Evolutionary conservation across 2,888 invertebrate species (phyloP), one percentile per base, ranked within the genome.

Genomic region (Acleris laterana): DNA sequence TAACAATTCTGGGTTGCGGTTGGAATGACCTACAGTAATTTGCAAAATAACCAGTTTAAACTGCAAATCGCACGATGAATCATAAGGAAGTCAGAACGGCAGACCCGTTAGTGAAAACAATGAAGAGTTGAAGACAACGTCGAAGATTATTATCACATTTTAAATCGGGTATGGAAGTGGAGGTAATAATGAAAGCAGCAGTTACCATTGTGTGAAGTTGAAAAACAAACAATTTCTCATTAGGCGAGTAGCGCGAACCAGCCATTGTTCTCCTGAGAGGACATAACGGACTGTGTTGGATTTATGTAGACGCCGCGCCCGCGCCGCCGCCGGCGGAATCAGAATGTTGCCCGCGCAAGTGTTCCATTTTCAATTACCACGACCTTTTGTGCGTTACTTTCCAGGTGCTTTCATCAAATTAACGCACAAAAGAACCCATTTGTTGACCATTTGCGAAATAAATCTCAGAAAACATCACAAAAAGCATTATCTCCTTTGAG

Each of bases 161-260:
- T 74, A 79, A 81, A 76, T 73, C 74, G 70, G 76, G 73, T 77
- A 76, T 74, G 72, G 77, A 76, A 78, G 76, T 80, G 79, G 77
- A 83, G 80, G 79, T 83, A 81, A 83, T 85, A 88, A 88, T 84
- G 84, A 87, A 84, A 83, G 83, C 80, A 79, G 82, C 79, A 83
- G 79, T 82, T 80, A 78, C 87, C 80, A 90, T 90, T 91, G 90
- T 89, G 81, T 81, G 72, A 80, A 79, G 80, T 78, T 85, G 82
- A 87, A 91, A 84, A 90, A 89, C 90, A 90, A 92, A 90, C 89
- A 91, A 67, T 89, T 92, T 90, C 88, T 89, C 90, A 90, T 90
- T 90, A 91, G 85, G 79, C 83, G 87, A 87, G 87, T 86, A 85
- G 84, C 85, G 84, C 82, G 85, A 88, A 88, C 82, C 82, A 75